Evolutionary conservation across 1,140 invertebrate genomes (phyloP).

Genomic region (Lerema accius): DNA sequence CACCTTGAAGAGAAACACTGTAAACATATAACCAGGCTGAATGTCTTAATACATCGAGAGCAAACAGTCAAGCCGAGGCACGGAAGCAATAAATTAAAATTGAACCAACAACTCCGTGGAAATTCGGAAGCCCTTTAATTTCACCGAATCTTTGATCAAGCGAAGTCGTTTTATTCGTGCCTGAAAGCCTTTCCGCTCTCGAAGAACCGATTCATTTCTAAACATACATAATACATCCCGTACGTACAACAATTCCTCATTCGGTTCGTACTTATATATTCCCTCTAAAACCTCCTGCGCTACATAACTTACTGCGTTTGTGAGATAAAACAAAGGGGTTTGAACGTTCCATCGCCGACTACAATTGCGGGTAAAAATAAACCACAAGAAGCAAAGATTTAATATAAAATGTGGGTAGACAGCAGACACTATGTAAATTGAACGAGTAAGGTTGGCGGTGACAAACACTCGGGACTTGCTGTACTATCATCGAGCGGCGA

Average conservation of each 20-base stretch:
- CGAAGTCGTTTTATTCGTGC: constrained; percentile 1
- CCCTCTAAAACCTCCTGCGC: constrained; percentile 43
- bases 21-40: background rate
- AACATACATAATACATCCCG: constrained; percentile 49
- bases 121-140: constrained; percentile 14
- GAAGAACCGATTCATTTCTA: constrained; percentile 42
- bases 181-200: constrained; percentile 24
- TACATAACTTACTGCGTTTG: constrained; percentile 43
- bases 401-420: constrained; percentile 35
- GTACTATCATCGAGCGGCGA: background rate
- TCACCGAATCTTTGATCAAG: constrained; percentile 19
- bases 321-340: constrained; percentile 40
- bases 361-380: constrained; percentile 36
- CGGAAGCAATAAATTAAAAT: constrained; percentile 25
- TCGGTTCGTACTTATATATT: constrained; percentile 47
- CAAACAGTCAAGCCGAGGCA: background rate
- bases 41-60: background rate
- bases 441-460: constrained; percentile 32
- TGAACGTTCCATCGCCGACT: constrained; percentile 33
- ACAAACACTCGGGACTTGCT: constrained; percentile 18
- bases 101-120: constrained; percentile 6
- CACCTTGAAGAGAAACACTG: background rate
- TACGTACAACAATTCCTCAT: constrained; percentile 47
- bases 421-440: constrained; percentile 34
- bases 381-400: constrained; percentile 33